Evolutionary conservation across 2,113 vertebrate genomes (phyloP), one percentile per base, ranked within the genome.

Genomic region (Corythoichthys intestinalis): DNA sequence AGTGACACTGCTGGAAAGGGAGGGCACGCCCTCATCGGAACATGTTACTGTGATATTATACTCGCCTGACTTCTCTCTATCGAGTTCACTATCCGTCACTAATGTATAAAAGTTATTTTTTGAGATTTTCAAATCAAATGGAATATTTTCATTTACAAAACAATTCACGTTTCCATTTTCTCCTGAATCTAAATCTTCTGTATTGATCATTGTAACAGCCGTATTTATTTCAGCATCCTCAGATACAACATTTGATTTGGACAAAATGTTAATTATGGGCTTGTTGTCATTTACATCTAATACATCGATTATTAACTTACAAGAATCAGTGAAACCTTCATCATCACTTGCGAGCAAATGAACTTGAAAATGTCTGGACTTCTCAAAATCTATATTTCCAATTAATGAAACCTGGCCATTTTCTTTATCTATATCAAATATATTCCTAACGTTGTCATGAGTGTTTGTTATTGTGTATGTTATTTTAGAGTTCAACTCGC

Each of bases 41-140:
- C 75, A 80, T 0, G 34, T 78, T 49, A 80, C 72, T 6, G 69
- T 80, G 28, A 83, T 83, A 9, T 83, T 82, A 61, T 75, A 82
- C 15, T 78, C 10, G 6, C 60, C 62, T 0, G 73, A 13, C 15
- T 4, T 57, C 53, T 83, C 80, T 77, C 77, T 39, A 46, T 83
- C 73, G 37, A 79, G 57, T 1, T 76, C 71, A 56, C 74, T 73
- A 4, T 85, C 85, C 50, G 90, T 94, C 3, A 91, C 72, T 58
- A 94, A 75, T 15, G 85, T 92, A 58, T 92, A 94, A 41, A 92
- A 93, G 34, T 85, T 89, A 28, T 77, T 88, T 2, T 82, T 47
- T 3, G 61, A 28, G 1, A 20, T 34, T 63, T 66, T 28, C 79
- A 65, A 92, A 28, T 66, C 0, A 74, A 94, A 94, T 0, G 87